These are phyloP conservation scores for Sycophila texana DNA, from an alignment of 2,888 invertebrate species.

Conservation along the genomic window DNA sequence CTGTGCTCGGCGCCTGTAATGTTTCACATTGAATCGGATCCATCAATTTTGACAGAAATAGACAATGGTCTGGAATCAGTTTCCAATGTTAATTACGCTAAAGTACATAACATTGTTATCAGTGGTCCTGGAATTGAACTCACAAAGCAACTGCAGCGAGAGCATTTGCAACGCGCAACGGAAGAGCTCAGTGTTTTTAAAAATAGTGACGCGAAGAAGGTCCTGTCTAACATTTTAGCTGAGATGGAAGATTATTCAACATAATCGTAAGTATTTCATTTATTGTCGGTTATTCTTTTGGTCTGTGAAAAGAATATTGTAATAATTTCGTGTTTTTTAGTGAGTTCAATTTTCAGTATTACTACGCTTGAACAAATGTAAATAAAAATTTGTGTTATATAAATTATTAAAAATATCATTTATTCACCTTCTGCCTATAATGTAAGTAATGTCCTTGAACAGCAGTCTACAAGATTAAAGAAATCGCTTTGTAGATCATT, in stretches of 20 bases:
- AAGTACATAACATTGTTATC: conserved; percentile 80
- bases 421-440: too few species aligned
- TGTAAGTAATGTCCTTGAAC: too few species aligned
- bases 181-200: conserved; percentile 86
- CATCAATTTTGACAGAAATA: conserved; percentile 82
- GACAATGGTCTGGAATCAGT: conserved; percentile 83
- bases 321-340: too few species aligned
- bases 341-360: too few species aligned
- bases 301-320: too few species aligned
- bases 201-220: conserved; percentile 88
- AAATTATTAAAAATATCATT: conserved; percentile 80
- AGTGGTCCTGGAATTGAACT: conserved; percentile 85
- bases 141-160: conserved; percentile 85
- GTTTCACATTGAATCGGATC: conserved; percentile 86
- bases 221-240: conserved; percentile 89
- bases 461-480: too few species aligned
- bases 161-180: conserved; percentile 86
- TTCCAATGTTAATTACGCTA: conserved; percentile 81
- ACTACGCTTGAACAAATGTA: too few species aligned
- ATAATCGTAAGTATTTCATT: too few species aligned
- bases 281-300: too few species aligned
- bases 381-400: too few species aligned
- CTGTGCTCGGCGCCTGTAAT: conserved; percentile 89
- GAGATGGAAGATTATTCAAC: too few species aligned
- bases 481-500: too few species aligned